These are phyloP conservation scores for Diprion similis DNA, from an alignment of 1,140 invertebrate genomes.

Conservation along the genomic window DNA sequence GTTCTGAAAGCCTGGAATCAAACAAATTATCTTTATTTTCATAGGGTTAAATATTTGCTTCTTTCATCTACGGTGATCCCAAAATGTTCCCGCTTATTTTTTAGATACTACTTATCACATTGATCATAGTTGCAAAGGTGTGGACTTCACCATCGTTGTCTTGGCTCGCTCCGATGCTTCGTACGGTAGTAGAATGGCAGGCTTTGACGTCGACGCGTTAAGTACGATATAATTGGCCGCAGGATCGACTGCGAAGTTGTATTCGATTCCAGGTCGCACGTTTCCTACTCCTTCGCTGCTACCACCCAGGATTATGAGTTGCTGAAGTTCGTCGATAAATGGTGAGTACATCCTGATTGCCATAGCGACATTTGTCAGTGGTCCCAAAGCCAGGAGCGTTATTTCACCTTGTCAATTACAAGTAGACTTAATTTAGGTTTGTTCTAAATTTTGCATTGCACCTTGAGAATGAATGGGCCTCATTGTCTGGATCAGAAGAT, in stretches of 20 bases:
- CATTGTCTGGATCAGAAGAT: too few relatives aligned
- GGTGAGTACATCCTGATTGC: constrained; percentile 62
- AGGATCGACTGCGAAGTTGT: constrained; percentile 68
- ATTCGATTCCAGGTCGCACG: constrained; percentile 62
- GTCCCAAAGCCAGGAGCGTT: constrained; percentile 60
- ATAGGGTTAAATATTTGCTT: constrained; percentile 17
- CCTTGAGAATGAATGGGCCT: too few relatives aligned
- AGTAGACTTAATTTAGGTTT: too few relatives aligned
- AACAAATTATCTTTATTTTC: constrained; percentile 3
- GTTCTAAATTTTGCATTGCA: too few relatives aligned
- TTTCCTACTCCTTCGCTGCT: constrained; percentile 63
- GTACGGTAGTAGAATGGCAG: constrained; percentile 49
- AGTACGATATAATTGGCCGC: constrained; percentile 65
- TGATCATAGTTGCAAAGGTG: too few relatives aligned
- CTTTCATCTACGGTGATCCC: too few relatives aligned
- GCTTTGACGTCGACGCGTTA: constrained; percentile 40
- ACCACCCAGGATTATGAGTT: constrained; percentile 64
- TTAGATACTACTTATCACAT: too few relatives aligned
- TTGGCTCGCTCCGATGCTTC: constrained; percentile 42
- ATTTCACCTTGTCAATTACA: constrained; percentile 33
- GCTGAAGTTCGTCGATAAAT: constrained; percentile 59
- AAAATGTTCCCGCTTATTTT: too few relatives aligned
- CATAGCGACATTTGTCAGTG: constrained; percentile 69
- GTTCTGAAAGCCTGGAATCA: constrained; percentile 40
- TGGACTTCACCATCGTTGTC: constrained; percentile 32